Percentiles rank a stretch among this genome's conserved stretches.
Conservation (phyloP, 2,888 invertebrate genomes). For the Melieria omissa region DNA sequence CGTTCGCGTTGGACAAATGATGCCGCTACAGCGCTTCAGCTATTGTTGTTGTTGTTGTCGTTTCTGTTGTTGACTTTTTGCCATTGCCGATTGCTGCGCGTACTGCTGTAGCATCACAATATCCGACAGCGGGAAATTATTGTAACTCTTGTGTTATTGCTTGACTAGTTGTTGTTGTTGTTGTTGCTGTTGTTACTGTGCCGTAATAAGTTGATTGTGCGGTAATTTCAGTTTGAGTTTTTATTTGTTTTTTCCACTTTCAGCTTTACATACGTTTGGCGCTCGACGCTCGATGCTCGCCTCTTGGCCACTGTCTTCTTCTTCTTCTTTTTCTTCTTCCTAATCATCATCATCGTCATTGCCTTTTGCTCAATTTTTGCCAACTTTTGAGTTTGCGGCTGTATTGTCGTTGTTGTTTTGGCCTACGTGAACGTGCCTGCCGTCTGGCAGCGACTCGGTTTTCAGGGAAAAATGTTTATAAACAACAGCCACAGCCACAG, state of each 20-base stretch:
- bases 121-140: constrained; percentile 56
- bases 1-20: not conserved
- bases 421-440: no score
- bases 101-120: constrained; percentile 41
- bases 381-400: no score
- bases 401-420: no score
- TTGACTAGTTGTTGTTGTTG: constrained; percentile 15
- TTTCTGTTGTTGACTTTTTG: constrained; percentile 20
- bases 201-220: constrained; percentile 62
- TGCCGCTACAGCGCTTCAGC: not conserved
- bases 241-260: constrained; percentile 19
- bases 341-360: no score
- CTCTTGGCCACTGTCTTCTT: no score
- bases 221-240: constrained; percentile 56
- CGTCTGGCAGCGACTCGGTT: no score
- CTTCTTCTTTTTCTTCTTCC: no score
- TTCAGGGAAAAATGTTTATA: no score
- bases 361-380: no score
- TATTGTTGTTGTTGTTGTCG: constrained; percentile 2
- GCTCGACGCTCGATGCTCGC: no score
- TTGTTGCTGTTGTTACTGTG: constrained; percentile 41
- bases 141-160: constrained; percentile 22
- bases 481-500: not conserved
- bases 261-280: not conserved
- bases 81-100: not conserved